Evolutionary conservation across 2,888 invertebrate species (phyloP), one percentile per base, ranked within the genome.

Genomic region (Epinotia bilunana): DNA sequence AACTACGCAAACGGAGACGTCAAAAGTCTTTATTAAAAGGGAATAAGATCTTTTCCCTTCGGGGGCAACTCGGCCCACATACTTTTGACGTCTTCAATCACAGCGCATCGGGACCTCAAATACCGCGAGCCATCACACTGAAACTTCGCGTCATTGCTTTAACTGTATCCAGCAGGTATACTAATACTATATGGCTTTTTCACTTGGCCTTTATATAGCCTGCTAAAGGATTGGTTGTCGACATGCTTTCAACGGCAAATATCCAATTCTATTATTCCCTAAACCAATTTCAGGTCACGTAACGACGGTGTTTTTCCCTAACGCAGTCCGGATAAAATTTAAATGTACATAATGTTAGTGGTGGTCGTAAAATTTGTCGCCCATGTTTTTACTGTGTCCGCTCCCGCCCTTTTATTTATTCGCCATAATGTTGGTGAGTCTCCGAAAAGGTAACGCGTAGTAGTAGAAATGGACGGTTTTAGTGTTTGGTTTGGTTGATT

Each of bases 291-390:
- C 46, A 64, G 72, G 64, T 64, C 13, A 20, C 12, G 60, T 62
- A 55, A 74, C 69, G 74, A 73, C 53, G 63, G n/a, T 69, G 74
- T 69, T 74, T 69, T 49, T 74, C 69, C 58, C 33, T 23, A 71
- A 71, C 43, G 53, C 33, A n/a, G 73, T 0, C 57, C 58, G 63
- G 74, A 70, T 64, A 63, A 63, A 74, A 74, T 74, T 74, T 63
- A 74, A 74, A 74, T 74, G 63, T 70, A 63, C 74, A 74, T 74
- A 68, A 74, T 69, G 73, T 73, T 73, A 69, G 69, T 46, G 65
- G 18, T 49, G 63, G 39, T 58, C 74, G 69, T 70, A 63, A 74
- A 69, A 63, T 49, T 18, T 18, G 11, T 64, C 57, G 33, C 43
- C 63, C 69, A 68, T 70, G 74, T 70, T 73, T 73, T 72, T 67